Conservation (phyloP, 2,113 vertebrate species). For the Sciurus niger region DNA sequence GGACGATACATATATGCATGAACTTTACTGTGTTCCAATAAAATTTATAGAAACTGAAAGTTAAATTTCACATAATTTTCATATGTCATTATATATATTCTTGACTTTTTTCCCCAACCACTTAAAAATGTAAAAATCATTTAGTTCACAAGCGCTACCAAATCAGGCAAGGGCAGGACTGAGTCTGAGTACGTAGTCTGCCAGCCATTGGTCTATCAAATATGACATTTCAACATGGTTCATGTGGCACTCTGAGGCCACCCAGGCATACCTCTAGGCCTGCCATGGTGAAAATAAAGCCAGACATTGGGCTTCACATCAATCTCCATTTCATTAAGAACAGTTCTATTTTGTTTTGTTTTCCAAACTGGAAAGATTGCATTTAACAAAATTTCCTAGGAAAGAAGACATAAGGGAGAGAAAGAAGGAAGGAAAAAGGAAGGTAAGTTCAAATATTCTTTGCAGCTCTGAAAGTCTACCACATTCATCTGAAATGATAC, state of each 20-base stretch:
- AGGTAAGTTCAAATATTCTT: background rate
- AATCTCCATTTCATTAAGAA: background rate
- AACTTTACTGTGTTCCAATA: background rate
- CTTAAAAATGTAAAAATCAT: background rate
- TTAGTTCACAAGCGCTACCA: background rate
- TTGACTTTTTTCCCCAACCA: background rate
- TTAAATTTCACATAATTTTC: background rate
- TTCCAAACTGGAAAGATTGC: background rate
- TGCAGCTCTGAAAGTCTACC: constrained; percentile 3
- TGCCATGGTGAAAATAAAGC: background rate
- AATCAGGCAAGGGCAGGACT: background rate
- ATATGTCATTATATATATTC: background rate
- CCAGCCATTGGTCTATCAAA: background rate
- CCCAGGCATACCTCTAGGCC: background rate
- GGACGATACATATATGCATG: background rate
- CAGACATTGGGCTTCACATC: background rate
- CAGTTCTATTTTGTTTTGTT: background rate
- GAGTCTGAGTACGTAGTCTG: background rate
- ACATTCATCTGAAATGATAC: background rate
- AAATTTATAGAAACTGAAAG: background rate
- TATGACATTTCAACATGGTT: background rate
- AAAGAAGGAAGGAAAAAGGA: background rate
- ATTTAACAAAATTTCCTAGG: background rate
- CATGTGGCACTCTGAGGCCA: background rate
- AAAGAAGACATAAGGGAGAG: background rate